phyloP scores from a whole-genome alignment of 1,140 invertebrate genomes.

The Macrosteles quadrilineatus region DNA sequence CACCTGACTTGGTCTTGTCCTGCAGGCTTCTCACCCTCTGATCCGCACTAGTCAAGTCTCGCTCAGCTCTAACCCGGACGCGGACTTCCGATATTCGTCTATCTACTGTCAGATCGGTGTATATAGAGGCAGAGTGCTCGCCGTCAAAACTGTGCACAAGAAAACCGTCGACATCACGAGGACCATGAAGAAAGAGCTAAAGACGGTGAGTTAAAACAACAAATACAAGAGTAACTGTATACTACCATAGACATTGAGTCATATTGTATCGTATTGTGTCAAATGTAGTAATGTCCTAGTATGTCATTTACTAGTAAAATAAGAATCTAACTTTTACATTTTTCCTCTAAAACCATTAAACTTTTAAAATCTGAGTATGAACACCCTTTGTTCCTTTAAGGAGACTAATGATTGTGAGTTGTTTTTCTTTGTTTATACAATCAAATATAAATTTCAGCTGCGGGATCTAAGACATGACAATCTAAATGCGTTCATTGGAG shows the following conservation, averaged over 20 bases:
- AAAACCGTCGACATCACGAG: slow-evolving; percentile 87
- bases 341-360: background rate
- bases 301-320: no score
- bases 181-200: slow-evolving; percentile 93
- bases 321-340: no score
- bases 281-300: no score
- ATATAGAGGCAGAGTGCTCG: slow-evolving; percentile 83
- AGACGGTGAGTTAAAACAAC: slow-evolving; percentile 70
- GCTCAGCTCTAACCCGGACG: slow-evolving; percentile 80
- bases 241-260: no score
- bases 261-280: no score
- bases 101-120: slow-evolving; percentile 88
- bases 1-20: no score
- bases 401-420: slow-evolving; percentile 29
- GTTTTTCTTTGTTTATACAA: no score
- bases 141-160: slow-evolving; percentile 82
- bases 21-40: slow-evolving; percentile 38
- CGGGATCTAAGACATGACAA: slow-evolving; percentile 88
- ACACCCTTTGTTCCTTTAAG: background rate
- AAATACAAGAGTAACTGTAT: no score
- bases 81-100: slow-evolving; percentile 80
- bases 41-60: slow-evolving; percentile 83
- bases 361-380: background rate
- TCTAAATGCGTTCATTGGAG: slow-evolving; percentile 90
- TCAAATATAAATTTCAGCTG: no score